A percentile compares a stretch with the other conserved stretches of the same genome.
These are phyloP conservation scores for Macrotus californicus DNA, from an alignment of 2,113 vertebrate genomes.

Conservation along the genomic window DNA sequence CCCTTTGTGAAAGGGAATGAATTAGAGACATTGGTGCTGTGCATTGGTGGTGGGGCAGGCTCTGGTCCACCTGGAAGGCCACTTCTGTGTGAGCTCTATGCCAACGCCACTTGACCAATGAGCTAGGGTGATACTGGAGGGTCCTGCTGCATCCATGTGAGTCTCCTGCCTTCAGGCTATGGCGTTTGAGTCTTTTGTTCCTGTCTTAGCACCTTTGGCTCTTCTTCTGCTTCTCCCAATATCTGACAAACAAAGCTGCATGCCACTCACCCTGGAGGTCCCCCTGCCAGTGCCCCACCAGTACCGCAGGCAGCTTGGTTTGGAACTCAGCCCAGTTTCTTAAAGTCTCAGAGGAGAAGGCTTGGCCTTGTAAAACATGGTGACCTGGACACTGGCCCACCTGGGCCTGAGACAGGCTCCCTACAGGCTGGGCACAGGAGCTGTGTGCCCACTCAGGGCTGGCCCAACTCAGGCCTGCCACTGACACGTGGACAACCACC, in stretches of 20 bases:
- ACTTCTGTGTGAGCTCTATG: background rate
- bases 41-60: background rate
- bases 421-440: background rate
- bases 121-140: rapidly evolving
- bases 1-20: background rate
- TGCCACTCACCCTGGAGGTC: too few relatives aligned
- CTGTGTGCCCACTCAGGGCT: background rate
- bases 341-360: background rate
- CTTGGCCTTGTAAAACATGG: background rate
- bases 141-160: rapidly evolving
- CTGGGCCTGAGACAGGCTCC: background rate
- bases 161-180: background rate
- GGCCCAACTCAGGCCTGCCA: rapidly evolving
- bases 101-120: background rate
- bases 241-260: background rate
- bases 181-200: background rate
- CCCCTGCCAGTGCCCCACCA: rapidly evolving
- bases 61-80: background rate
- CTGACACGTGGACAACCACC: rapidly evolving
- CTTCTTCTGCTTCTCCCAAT: background rate
- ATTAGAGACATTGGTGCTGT: rapidly evolving
- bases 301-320: rapidly evolving
- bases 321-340: rapidly evolving
- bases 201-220: background rate
- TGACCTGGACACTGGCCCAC: background rate